Evolutionary conservation across 2,888 invertebrate species (phyloP), one percentile per base, ranked within the genome.

Genomic region (Sacculina carcini): DNA sequence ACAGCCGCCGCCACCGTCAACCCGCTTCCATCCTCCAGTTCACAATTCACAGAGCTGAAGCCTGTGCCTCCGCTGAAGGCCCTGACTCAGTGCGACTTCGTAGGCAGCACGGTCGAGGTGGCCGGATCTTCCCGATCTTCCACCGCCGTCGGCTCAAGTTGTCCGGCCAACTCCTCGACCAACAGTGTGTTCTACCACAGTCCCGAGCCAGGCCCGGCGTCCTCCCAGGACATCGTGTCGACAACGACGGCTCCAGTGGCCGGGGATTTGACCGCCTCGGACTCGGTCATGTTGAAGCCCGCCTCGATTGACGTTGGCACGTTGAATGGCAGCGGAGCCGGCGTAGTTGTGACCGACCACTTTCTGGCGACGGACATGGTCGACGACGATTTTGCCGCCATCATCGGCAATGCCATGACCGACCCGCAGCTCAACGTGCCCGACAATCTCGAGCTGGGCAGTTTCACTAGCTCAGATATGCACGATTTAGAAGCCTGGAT

Each of bases 401-500:
- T 62, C 36, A 62, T 62, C 36, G 84, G 85, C 2, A 83, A 82
- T 3, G 84, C 85, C 52, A 84, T 86, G 36, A 54, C 56, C 59
- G 85, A 56, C 48, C 54, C 54, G 36, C 53, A 53, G 31, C 50
- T 54, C 34, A 29, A 12, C 1, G 82, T 82, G 34, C 78, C 79
- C n/a, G 75, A 73, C 58, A 54, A 48, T n/a, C 51, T 55, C 10
- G 55, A 54, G 34, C 53, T 44, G 28, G 44, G 40, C 24, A 40
- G 40, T 7, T 50, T 55, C 49, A 56, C 52, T 36, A 44, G 52
- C 36, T 47, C 61, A 48, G 60, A 60, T 10, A 80, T 81, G 1
- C 69, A 81, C 54, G 83, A 84, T 62, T 71, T 85, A 50, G 85
- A 85, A 56, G 79, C 80, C 52, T 84, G 81, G 81, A 82, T 86